Base-by-base conservation (phyloP, 37 sponge, comb jelly and placozoan genomes). In the Mnemiopsis leidyi region DNA sequence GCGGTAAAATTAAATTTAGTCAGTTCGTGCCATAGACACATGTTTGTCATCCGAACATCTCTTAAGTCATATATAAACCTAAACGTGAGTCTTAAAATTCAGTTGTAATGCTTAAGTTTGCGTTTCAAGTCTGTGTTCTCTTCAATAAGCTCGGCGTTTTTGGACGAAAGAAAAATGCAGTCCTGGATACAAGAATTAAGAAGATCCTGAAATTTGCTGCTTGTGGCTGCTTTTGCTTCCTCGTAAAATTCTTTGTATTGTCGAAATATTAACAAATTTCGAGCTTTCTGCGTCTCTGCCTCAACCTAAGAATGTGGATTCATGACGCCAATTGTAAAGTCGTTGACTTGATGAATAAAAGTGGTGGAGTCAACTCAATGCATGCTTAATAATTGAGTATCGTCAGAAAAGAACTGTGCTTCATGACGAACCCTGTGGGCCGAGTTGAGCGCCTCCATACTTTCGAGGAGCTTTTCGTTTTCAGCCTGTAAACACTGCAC, bases 401-500 rank as follows among this genome's bases (percentile, higher is more conserved):
- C 68, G 20, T 21, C 20, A 67, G 68, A 20, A 67, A 20, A 67
- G 68, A 67, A n/a, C n/a, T n/a, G n/a, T n/a, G n/a, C n/a, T n/a
- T n/a, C n/a, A n/a, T n/a, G n/a, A 48, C 61, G 13, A 48, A 71
- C 75, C 75, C 30, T 71, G n/a, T 71, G 75, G 30, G 75, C 75
- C 3, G 75, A 29, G 30, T n/a, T 71, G 30, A 71, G 75, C 20
- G 75, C 75, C 30, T 28, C 75, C 30, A 71, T 71, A 7, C 3
- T 18, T 28, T 71, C 75, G 3, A 5, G 5, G 2, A 71, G n/a
- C 75, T 71, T 71, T 25, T 71, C 75, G 20, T 71, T 71, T 18
- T 71, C 75, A 71, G 75, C 75, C 75, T 71, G 75, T n/a, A 71
- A 25, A 71, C 75, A 71, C 30, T 71, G 75, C 75, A 71, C 75